Evolutionary conservation across 1,140 invertebrate genomes (phyloP), one percentile per base, ranked within the genome.

Genomic region (Bombus sibiricus): DNA sequence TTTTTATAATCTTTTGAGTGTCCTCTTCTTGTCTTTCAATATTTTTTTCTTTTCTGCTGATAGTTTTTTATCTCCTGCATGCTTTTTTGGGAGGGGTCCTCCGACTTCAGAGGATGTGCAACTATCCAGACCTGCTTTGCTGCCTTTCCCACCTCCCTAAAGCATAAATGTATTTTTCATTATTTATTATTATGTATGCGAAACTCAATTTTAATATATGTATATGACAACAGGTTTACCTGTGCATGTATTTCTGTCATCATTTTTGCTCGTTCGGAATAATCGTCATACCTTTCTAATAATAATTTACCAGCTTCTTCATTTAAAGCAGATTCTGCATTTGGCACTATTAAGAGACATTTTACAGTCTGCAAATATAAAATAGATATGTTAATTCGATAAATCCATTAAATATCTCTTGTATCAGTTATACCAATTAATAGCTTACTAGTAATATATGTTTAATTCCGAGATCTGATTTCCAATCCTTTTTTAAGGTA

Each of bases 401-500:
- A n/a, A 53, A 68, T 47, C 12, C 28, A n/a, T 28, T 25, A 62
- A 39, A 25, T 28, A 25, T 12, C 10, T 66, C 0, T 69, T 39
- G 25, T 69, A 28, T 72, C 22, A 37, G 1, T 37, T 68, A 25
- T 68, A 68, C 32, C 37, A 37, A 37, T 68, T 68, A 68, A 66
- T 22, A 37, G 59, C 95, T 96, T 95, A 98, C 98, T 93, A 99
- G 95, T 93, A 99, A 96, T 95, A 99, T 98, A 95, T 99, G 98
- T 96, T 98, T 98, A 81, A 99, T 98, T 94, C 99, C 99, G 92
- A 99, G 96, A 96, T 99, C 98, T 85, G 98, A 97, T 94, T 98
- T 98, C 99, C 99, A 99, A 96, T 99, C 98, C 96, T 98, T 99
- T 95, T 99, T 99, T 78, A 99, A 96, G 79, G 99, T 99, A 95